Evolutionary conservation across 2,888 invertebrate species (phyloP), one percentile per base, ranked within the genome.

Genomic region (Ectemnius continuus): DNA sequence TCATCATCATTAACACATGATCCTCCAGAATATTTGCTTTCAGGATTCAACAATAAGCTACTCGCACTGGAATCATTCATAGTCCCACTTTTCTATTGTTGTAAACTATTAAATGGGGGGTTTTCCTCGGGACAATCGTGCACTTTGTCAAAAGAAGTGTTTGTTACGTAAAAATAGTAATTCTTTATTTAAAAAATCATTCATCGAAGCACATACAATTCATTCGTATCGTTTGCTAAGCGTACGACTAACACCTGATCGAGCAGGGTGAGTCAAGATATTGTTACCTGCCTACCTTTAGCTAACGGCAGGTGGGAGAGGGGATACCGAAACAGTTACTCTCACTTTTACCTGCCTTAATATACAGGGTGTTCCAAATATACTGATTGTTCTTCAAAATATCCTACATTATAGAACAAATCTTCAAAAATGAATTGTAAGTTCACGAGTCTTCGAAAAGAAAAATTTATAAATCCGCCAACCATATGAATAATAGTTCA

Each of bases 201-300:
- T 11, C 5, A 11, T 36, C 36, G 36, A 36, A 36, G 36, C 4
- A 63, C 52, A 63, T 18, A 58, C 52, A 14, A 28, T 48, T 61
- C 18, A 60, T 52, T 63, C 16, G 8, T 28, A 61, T 46, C 26
- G 47, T 23, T 11, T 36, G 11, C 36, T 36, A 36, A 36, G 2
- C 36, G 36, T 8, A 36, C 36, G 36, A 36, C 36, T 36, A 36
- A 36, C 36, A 36, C 23, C 59, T n/a, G 16, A 18, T 47, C 52
- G 18, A n/a, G 63, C 61, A 74, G 75, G 75, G 69, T 80, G 67
- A 65, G 76, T 70, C 61, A 69, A 45, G 26, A 58, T n/a, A 48
- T 28, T 70, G 18, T 63, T 61, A 59, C 56, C 46, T 72, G 47
- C 23, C 52, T 14, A 4, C 52, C 16, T 48, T 47, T 45, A 71